Percentiles rank a stretch among this genome's conserved stretches.
phyloP scores from a whole-genome alignment of 2,888 invertebrate species.

The Trisateles emortualis region DNA sequence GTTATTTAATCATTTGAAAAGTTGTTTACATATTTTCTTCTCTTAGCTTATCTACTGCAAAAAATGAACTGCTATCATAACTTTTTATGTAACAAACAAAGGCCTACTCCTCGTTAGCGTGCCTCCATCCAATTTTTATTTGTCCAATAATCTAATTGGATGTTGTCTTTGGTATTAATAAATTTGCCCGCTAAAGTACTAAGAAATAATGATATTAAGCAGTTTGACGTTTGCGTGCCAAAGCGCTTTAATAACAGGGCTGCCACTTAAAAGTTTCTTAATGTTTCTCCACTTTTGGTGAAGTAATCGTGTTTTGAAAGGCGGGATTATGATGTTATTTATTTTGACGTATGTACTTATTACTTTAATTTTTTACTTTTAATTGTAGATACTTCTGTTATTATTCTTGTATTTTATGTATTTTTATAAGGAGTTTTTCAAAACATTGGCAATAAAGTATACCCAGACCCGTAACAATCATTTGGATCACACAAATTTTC shows the following conservation, averaged over 20 bases:
- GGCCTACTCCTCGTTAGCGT: not conserved
- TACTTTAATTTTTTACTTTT: no score
- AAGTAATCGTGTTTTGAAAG: constrained; percentile 1
- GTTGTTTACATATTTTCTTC: no score
- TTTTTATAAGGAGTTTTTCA: no score
- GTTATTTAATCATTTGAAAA: no score
- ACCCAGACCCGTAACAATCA: no score
- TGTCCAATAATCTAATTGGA: constrained; percentile 4
- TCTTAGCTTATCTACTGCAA: no score
- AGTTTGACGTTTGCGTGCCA: constrained; percentile 38
- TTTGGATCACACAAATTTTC: no score
- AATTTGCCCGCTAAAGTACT: constrained; percentile 28
- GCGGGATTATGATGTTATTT: not conserved
- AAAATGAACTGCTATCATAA: not conserved
- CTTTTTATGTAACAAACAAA: no score
- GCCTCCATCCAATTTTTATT: constrained; percentile 2
- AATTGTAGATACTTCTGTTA: no score
- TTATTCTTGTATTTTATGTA: no score
- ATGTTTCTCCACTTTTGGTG: constrained; percentile 3
- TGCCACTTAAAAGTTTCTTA: constrained; percentile 17
- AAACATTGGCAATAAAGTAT: no score
- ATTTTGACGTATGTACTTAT: no score
- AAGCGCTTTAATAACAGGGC: constrained; percentile 22
- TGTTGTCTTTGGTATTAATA: constrained; percentile 26
- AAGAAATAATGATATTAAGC: constrained; percentile 38